These are phyloP conservation scores for Megathymus violae DNA, from an alignment of 1,140 invertebrate species.

Conservation along the genomic window DNA sequence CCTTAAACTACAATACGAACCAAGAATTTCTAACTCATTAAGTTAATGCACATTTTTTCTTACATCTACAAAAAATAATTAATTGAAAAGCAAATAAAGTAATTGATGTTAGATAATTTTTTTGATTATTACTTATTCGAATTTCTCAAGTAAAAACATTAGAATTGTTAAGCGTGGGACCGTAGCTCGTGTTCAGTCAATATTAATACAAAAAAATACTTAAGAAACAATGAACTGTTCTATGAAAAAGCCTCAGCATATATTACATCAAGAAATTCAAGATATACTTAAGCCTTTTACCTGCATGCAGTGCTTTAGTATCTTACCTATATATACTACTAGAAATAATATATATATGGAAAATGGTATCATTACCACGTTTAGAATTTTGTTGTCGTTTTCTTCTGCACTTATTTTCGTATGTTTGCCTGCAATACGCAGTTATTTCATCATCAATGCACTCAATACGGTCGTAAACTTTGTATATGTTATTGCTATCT, in stretches of 20 bases:
- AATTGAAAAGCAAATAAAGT: too few species aligned
- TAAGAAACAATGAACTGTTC: neutral
- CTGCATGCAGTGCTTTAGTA: conserved; percentile 13
- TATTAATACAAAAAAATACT: neutral
- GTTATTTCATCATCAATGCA: neutral
- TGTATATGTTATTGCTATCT: neutral
- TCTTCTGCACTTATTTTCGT: neutral
- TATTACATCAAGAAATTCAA: conserved; percentile 23
- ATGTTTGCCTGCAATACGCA: neutral
- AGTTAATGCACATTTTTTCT: too few species aligned
- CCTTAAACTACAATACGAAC: too few species aligned
- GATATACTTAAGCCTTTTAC: conserved; percentile 22
- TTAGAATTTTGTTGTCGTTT: neutral
- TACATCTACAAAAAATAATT: too few species aligned
- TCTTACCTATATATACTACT: conserved; percentile 23
- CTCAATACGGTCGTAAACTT: neutral
- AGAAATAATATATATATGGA: conserved; percentile 20
- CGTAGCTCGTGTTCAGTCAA: neutral
- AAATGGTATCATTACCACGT: neutral
- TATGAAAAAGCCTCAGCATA: neutral
- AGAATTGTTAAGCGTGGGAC: neutral
- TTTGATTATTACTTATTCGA: neutral
- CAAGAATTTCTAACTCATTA: too few species aligned
- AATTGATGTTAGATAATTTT: neutral
- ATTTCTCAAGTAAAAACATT: neutral